Evolutionary conservation across 2,113 vertebrate genomes (phyloP).

Genomic region (Neogobius melanostomus): DNA sequence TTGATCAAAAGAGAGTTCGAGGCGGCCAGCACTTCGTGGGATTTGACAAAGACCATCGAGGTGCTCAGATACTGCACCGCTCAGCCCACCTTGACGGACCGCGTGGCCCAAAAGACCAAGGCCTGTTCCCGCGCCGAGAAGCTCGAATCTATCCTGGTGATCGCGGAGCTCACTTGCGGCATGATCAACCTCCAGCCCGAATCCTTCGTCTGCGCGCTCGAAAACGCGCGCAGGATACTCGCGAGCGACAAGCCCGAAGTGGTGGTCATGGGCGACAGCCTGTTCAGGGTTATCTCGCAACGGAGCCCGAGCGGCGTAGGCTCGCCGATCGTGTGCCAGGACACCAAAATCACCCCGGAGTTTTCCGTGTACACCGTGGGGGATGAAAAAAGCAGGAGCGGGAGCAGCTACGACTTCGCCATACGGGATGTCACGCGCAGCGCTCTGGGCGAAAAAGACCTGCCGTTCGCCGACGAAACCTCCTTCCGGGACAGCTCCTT

Average conservation of each 20-base stretch:
- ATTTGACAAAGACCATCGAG: conserved; percentile 5
- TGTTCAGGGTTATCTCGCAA: conserved; percentile 8
- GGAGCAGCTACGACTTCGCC: neutral
- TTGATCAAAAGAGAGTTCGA: conserved; percentile 2
- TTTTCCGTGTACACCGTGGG: conserved; percentile 7
- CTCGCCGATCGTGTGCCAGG: neutral
- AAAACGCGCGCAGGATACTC: neutral
- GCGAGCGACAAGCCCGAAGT: neutral
- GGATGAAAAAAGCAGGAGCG: neutral
- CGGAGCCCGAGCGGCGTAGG: too few species aligned
- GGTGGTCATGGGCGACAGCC: neutral
- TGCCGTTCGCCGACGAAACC: neutral
- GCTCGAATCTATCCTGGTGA: neutral
- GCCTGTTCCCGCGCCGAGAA: rapidly evolving
- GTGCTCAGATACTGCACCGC: conserved; percentile 8
- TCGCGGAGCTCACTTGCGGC: conserved; percentile 11
- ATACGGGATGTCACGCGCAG: neutral
- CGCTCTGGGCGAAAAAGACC: neutral
- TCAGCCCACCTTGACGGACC: conserved; percentile 11
- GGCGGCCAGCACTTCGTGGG: neutral
- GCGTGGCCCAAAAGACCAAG: neutral
- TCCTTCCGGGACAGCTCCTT: neutral
- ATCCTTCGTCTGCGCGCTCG: neutral
- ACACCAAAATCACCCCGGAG: neutral
- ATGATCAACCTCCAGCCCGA: conserved; percentile 12